Evolutionary conservation across 2,797 vertebrate species (phyloP), one percentile per base, ranked within the genome.

Genomic region (Enteromius afrohamiltoni): DNA sequence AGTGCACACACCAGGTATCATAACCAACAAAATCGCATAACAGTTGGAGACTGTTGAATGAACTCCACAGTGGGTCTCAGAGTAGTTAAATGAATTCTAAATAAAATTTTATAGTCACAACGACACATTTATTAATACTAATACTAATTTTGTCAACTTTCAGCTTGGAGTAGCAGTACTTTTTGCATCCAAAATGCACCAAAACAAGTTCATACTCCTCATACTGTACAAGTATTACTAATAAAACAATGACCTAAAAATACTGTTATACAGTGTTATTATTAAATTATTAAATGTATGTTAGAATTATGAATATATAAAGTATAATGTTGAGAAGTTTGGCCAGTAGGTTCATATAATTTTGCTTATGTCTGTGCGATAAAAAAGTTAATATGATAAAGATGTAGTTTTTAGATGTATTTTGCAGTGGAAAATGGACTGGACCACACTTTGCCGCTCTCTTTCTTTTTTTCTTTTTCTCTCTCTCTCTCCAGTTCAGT

Each of bases 1-100:
- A 0, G 97, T 97, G 90, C 96, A 97, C 87, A 94, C 95, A 78
- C 97, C 96, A 92, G 96, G 97, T 97, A 94, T 87, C 47, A 73
- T 62, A 51, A 77, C 42, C 51, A 29, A 11, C 16, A 23, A 23
- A 34, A 29, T n/a, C 21, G 0, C 49, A n/a, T 74, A 31, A 74
- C n/a, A 76, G 53, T 26, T 76, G 21, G 19, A 55, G 1, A 75
- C 11, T 6, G 51, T 14, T 5, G 4, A 74, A 16, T 37, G 0
- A 31, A 19, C 2, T 8, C 26, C 1, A 53, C 21, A n/a, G 11
- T 17, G 16, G 16, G 23, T n/a, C 26, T 60, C 7, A 8, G 31
- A 17, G 13, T 31, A 10, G 37, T 67, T 10, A 40, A 17, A 58
- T 37, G 1, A 75, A 58, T 75, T 75, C 3, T 23, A 58, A 40